Conservation (phyloP, 2,797 vertebrate genomes). For the Melopsittacus undulatus region DNA sequence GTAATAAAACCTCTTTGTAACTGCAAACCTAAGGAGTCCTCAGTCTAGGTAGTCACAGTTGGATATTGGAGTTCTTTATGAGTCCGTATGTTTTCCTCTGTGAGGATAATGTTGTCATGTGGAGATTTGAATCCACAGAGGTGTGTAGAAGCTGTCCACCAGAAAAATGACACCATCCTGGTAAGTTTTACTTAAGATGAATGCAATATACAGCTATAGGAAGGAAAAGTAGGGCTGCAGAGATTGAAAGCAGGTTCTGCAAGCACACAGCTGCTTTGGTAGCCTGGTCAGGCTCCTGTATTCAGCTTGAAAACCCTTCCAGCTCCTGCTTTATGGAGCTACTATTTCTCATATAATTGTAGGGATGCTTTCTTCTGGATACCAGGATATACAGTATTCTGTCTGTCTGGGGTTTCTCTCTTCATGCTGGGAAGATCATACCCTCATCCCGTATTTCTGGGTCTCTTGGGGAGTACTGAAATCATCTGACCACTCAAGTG, state of each 20-base stretch:
- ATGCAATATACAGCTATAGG: neutral
- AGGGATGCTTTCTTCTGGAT: neutral
- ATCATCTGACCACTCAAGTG: neutral
- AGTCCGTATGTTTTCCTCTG: neutral
- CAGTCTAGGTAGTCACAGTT: neutral
- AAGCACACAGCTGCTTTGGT: neutral
- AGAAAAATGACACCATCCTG: neutral
- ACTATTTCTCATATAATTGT: neutral
- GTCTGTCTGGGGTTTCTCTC: neutral
- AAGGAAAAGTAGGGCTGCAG: neutral
- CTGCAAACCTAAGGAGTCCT: neutral
- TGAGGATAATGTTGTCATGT: neutral
- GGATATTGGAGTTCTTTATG: neutral
- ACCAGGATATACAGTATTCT: neutral
- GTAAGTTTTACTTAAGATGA: neutral
- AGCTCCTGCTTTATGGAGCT: neutral
- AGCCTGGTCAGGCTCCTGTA: neutral
- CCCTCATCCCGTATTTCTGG: accelerated
- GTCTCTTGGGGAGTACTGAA: neutral
- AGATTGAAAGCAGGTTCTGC: neutral
- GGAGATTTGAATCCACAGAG: neutral
- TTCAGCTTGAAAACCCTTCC: neutral
- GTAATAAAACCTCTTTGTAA: neutral
- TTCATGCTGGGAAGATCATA: neutral
- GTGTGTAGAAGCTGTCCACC: neutral